These are phyloP conservation scores for Uria lomvia DNA, from an alignment of 2,113 vertebrate genomes.

Conservation along the genomic window DNA sequence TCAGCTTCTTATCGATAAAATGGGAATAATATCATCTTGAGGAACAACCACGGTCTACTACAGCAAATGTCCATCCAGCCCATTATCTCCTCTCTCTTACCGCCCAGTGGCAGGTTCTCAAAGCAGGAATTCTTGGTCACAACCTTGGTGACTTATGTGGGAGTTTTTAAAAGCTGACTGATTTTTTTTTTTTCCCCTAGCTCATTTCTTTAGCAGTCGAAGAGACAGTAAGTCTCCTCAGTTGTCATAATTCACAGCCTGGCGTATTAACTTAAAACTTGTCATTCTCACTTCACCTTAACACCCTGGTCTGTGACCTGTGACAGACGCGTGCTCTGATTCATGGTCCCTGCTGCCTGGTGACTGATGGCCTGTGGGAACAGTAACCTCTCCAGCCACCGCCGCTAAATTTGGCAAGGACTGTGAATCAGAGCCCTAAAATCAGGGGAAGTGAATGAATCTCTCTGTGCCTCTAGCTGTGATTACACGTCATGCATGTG, in stretches of 20 bases:
- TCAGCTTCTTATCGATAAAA: neutral
- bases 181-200: neutral
- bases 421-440: neutral
- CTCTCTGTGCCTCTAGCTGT: neutral
- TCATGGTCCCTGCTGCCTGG: neutral
- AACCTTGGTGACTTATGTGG: neutral
- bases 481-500: accelerated
- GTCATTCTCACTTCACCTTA: neutral
- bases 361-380: neutral
- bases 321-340: neutral
- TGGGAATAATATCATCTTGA: neutral
- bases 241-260: neutral
- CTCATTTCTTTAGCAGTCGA: neutral
- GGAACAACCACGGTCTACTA: neutral
- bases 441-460: neutral
- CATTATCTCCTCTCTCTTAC: neutral
- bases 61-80: neutral
- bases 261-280: neutral
- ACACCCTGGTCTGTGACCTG: neutral
- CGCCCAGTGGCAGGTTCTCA: neutral
- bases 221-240: neutral
- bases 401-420: neutral
- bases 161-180: neutral
- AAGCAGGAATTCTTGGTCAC: neutral
- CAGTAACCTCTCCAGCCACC: neutral